Base-by-base conservation (phyloP, 2,888 invertebrate genomes). In the Keiferia lycopersicella region DNA sequence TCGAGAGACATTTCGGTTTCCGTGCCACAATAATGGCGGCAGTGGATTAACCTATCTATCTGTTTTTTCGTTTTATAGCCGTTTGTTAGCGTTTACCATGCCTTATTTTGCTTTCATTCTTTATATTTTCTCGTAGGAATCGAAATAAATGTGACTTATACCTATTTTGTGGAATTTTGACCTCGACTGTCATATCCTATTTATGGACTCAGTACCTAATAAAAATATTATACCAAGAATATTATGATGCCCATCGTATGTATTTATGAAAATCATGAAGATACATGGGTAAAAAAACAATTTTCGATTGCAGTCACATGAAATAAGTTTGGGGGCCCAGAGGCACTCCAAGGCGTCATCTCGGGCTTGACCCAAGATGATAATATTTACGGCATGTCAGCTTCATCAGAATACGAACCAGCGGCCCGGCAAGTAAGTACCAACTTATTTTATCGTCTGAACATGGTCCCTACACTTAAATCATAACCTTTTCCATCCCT, bases 21-120 rank as follows among this genome's bases (percentile, higher is more conserved):
- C 86, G 86, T 90, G 85, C 85, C 80, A 88, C 90, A 88, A 86
- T 91, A 91, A 91, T 91, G 91, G 91, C 91, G 91, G 91, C 91
- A 91, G 89, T 86, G 81, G 79, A 87, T 88, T 91, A 91, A 91
- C 91, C 91, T 91, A 91, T 88, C 82, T 83, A 79, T 76, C 74
- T 81, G 83, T 83, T 83, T 84, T 81, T 74, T 73, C 74, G 72
- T 71, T 81, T 80, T 83, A 80, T 75, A 75, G 70, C 68, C 67
- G 64, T 69, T 64, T 72, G 77, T 66, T 68, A 67, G 73, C 73
- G 69, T 73, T 72, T 71, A 65, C 71, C 67, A 71, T 73, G 66
- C 69, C 73, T 75, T 79, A 77, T 82, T 78, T 76, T 81, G 72
- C 74, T 82, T 73, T 81, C 81, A 76, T 84, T 77, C 73, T 73